phyloP scores from a whole-genome alignment of 2,888 invertebrate species.

The Proisotoma minuta region DNA sequence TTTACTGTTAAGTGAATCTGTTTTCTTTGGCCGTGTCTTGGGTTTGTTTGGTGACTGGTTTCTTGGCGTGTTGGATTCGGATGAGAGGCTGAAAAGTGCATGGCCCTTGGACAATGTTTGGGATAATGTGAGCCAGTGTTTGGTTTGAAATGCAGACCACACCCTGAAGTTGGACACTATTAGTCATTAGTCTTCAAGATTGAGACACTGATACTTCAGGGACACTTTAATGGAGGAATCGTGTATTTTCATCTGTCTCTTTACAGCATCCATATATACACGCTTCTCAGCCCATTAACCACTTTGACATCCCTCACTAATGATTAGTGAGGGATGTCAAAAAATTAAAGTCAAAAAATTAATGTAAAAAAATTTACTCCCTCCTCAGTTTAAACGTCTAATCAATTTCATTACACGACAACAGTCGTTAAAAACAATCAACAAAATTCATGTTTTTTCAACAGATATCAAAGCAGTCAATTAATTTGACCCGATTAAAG shows the following conservation, averaged over 20 bases:
- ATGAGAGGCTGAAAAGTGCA: background rate
- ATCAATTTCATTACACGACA: background rate
- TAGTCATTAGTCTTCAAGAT: conserved; percentile 48
- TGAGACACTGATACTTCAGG: conserved; percentile 48
- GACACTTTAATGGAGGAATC: conserved; percentile 47
- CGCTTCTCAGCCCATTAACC: conserved; percentile 39
- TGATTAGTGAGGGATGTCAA: no score
- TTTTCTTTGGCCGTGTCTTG: conserved; percentile 1
- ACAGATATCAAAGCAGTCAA: no score
- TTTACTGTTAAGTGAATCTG: conserved; percentile 4
- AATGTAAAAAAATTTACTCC: conserved; percentile 30
- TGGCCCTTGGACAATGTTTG: background rate
- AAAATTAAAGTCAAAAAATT: no score
- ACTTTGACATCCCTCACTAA: conserved; percentile 41
- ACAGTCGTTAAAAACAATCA: background rate
- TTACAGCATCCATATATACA: conserved; percentile 18
- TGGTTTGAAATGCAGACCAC: conserved; percentile 34
- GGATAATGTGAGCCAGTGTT: background rate
- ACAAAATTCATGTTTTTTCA: background rate
- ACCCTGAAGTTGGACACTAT: conserved; percentile 47
- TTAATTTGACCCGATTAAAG: no score
- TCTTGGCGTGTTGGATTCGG: conserved; percentile 15
- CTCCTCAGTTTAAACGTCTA: background rate
- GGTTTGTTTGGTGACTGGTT: no score
- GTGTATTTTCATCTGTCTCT: conserved; percentile 45